phyloP scores from a whole-genome alignment of 1,140 invertebrate species.

The Helicoverpa zea region DNA sequence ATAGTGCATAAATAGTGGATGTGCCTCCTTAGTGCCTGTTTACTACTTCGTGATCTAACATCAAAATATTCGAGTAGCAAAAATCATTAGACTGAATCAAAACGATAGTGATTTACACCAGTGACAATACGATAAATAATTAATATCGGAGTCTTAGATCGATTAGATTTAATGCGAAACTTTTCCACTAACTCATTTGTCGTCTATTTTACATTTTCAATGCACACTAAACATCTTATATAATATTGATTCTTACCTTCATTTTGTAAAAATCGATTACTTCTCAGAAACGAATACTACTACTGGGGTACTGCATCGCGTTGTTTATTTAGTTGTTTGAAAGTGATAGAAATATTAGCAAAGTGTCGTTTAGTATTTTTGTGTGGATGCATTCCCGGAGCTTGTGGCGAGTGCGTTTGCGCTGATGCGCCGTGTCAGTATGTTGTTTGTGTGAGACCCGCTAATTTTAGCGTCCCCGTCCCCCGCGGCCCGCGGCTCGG shows the following conservation, averaged over 20 bases:
- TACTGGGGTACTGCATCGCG: not conserved
- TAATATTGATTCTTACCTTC: constrained; percentile 44
- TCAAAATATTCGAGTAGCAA: not conserved
- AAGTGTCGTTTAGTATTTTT: constrained; percentile 16
- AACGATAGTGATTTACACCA: constrained; percentile 17
- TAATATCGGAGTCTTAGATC: constrained; percentile 20
- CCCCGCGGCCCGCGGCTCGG: constrained; percentile 70
- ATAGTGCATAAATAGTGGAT: constrained; percentile 65
- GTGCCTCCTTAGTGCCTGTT: constrained; percentile 57
- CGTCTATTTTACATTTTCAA: constrained; percentile 12
- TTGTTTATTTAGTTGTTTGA: constrained; percentile 17
- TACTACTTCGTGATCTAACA: constrained; percentile 22
- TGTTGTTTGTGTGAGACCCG: constrained; percentile 57
- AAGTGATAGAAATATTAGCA: not conserved
- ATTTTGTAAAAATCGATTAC: constrained; percentile 21
- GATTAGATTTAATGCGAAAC: constrained; percentile 25
- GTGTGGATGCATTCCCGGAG: constrained; percentile 32
- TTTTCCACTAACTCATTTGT: constrained; percentile 23
- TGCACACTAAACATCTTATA: constrained; percentile 35
- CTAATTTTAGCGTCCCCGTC: constrained; percentile 77
- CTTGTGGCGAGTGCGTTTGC: constrained; percentile 45
- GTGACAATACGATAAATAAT: constrained; percentile 9
- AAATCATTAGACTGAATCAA: constrained; percentile 4
- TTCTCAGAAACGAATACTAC: constrained; percentile 6
- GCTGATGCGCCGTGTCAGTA: constrained; percentile 53